Evolutionary conservation across 2,888 invertebrate genomes (phyloP).

Genomic region (Meteorus cinctellus): DNA sequence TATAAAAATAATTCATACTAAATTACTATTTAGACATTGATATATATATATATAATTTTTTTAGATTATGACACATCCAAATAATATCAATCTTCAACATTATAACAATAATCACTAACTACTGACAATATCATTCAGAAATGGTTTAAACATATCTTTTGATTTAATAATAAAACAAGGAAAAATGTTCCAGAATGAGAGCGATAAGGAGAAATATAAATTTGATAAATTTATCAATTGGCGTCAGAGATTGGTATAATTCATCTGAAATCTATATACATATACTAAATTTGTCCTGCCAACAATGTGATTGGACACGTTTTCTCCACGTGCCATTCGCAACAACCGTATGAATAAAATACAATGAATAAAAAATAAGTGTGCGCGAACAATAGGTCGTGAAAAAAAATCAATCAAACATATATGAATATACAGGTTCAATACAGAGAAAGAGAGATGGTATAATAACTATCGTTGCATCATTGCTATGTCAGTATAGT

Average conservation of each 20-base stretch:
- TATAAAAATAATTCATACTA: no score
- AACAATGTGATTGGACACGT: slow-evolving; percentile 3
- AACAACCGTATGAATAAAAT: background rate
- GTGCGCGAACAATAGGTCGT: background rate
- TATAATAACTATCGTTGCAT: slow-evolving; percentile 33
- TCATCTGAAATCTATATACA: slow-evolving; percentile 1
- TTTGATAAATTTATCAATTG: slow-evolving; percentile 9
- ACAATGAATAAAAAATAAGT: background rate
- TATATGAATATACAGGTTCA: slow-evolving; percentile 1
- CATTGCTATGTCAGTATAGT: slow-evolving; percentile 42
- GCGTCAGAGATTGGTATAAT: slow-evolving; percentile 7
- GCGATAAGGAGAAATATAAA: slow-evolving; percentile 15
- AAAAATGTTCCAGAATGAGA: slow-evolving; percentile 22
- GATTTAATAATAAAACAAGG: slow-evolving; percentile 13
- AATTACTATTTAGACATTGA: no score
- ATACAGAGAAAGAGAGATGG: background rate
- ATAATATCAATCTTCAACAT: no score
- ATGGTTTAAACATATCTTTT: no score
- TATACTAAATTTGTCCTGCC: background rate
- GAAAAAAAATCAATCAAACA: background rate
- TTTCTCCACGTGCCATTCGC: background rate
- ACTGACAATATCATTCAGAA: no score
- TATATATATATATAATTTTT: no score
- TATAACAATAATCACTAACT: no score
- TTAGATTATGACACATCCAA: no score